Conservation (phyloP, 2,797 vertebrate genomes). For the Manis crassicaudata region DNA sequence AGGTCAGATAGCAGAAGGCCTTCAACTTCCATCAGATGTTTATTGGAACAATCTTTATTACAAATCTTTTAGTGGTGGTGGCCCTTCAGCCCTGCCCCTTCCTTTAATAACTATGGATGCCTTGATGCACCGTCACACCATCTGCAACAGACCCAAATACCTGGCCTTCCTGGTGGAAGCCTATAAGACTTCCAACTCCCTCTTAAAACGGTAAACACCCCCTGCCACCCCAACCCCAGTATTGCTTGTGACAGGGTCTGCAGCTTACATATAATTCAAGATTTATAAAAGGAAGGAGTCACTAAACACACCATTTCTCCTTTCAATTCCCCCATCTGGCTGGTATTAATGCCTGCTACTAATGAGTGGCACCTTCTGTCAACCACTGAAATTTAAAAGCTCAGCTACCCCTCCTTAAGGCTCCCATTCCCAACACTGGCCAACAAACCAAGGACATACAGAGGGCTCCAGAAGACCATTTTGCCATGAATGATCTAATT, state of each 20-base stretch:
- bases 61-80: background rate
- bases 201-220: background rate
- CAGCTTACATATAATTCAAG: background rate
- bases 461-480: background rate
- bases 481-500: background rate
- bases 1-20: background rate
- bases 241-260: background rate
- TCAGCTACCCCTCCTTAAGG: background rate
- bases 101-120: background rate
- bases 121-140: background rate
- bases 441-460: background rate
- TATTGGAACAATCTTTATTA: background rate
- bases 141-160: background rate
- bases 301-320: background rate
- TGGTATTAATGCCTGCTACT: background rate
- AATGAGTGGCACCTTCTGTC: background rate
- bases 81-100: background rate
- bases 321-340: background rate
- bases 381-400: background rate
- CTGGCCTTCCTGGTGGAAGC: background rate
- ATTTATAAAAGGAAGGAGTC: background rate
- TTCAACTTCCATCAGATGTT: background rate
- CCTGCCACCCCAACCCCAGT: background rate
- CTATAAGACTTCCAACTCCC: background rate
- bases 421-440: background rate